Conservation (phyloP, 2,888 invertebrate genomes). For the Emmelina monodactyla region DNA sequence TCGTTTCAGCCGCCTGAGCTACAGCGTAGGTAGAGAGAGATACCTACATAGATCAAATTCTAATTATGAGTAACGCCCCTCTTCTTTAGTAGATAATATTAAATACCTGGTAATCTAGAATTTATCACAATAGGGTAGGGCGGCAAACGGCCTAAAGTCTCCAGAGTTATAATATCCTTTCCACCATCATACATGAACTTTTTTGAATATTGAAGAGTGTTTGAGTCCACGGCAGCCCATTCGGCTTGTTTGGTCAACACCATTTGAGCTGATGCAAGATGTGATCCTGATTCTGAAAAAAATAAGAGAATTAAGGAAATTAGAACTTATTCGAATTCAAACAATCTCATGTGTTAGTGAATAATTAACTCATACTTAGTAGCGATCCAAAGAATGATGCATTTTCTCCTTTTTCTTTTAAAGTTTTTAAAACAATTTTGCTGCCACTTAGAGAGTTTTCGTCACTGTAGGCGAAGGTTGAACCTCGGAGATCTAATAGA, state of each 20-base stretch:
- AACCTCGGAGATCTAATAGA: constrained; percentile 63
- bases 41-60: too few relatives aligned
- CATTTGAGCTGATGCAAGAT: constrained; percentile 69
- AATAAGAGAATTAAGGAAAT: too few relatives aligned
- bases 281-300: constrained; percentile 66
- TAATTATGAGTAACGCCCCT: too few relatives aligned
- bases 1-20: too few relatives aligned
- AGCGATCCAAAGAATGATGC: constrained; percentile 67
- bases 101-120: constrained; percentile 60
- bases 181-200: constrained; percentile 64
- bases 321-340: too few relatives aligned
- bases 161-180: constrained; percentile 63
- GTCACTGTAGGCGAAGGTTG: constrained; percentile 62
- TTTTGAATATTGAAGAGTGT: constrained; percentile 60
- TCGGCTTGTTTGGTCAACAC: constrained; percentile 68
- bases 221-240: constrained; percentile 71
- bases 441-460: constrained; percentile 65
- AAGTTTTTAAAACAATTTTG: constrained; percentile 55
- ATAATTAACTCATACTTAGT: constrained; percentile 50
- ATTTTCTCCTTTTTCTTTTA: constrained; percentile 66
- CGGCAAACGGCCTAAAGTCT: constrained; percentile 72
- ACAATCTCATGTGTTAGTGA: not conserved
- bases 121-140: constrained; percentile 72
- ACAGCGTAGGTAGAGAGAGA: too few relatives aligned
- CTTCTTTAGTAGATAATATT: too few relatives aligned